A percentile compares a stretch with the other conserved stretches of the same genome.
phyloP scores from a whole-genome alignment of 2,113 vertebrate species.

The Trochalopteron elliotii region DNA sequence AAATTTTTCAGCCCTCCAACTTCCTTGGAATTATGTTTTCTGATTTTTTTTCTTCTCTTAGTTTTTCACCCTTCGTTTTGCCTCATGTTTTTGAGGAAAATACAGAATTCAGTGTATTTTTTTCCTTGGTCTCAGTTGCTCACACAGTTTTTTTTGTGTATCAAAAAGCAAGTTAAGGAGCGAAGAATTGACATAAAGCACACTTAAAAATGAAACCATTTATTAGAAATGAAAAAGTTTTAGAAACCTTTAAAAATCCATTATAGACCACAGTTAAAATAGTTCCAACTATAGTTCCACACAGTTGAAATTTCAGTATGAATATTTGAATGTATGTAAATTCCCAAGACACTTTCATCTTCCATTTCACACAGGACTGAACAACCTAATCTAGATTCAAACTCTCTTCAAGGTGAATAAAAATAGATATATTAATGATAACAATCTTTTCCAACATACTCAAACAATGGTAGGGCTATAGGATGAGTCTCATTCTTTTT shows the following conservation, averaged over 20 bases:
- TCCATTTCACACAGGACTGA: not conserved
- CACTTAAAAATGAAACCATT: slow-evolving; percentile 60
- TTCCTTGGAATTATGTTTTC: not conserved
- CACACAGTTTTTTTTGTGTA: not conserved
- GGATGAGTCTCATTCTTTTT: not conserved
- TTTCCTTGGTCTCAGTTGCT: not conserved
- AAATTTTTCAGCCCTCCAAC: not conserved
- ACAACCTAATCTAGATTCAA: slow-evolving; percentile 47
- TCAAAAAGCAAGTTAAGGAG: not conserved
- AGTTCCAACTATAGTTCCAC: slow-evolving; percentile 26
- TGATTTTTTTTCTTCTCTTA: not conserved
- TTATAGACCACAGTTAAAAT: slow-evolving; percentile 27
- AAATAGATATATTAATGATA: slow-evolving; percentile 37
- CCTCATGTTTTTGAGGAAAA: not conserved
- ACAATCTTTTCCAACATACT: not conserved
- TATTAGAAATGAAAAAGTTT: slow-evolving; percentile 56
- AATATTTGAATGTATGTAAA: not conserved
- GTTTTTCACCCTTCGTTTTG: not conserved
- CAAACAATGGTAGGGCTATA: not conserved
- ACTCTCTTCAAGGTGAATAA: slow-evolving; percentile 36
- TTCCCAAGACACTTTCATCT: not conserved
- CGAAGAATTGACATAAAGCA: not conserved
- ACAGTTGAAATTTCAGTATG: slow-evolving; percentile 22
- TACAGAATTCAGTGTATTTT: not conserved
- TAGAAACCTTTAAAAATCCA: slow-evolving; percentile 20